phyloP scores from a whole-genome alignment of 2,113 vertebrate genomes.

The Oophaga pumilio region DNA sequence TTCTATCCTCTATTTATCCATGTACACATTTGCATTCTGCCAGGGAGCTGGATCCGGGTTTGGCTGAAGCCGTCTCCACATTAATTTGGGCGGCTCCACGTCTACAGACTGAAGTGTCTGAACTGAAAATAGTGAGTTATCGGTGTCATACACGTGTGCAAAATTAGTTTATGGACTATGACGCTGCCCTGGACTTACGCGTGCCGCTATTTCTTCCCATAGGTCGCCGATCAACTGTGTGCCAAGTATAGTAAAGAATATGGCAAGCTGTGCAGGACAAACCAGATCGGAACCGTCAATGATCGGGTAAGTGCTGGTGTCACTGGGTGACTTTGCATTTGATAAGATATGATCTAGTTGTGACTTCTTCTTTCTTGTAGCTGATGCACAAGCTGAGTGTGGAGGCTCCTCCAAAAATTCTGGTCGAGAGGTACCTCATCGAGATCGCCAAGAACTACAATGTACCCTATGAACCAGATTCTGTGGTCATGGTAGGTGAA shows the following conservation, averaged over 20 bases:
- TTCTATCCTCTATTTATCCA: too few species aligned
- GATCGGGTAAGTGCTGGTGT: conserved; percentile 81
- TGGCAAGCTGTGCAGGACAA: conserved; percentile 94
- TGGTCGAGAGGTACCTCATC: conserved; percentile 96
- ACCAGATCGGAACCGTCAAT: conserved; percentile 98
- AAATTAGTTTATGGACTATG: too few species aligned
- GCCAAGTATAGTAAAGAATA: conserved; percentile 99
- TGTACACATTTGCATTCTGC: neutral
- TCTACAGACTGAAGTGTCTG: conserved; percentile 89
- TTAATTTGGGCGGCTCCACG: conserved; percentile 96
- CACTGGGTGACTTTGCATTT: neutral
- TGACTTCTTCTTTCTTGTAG: conserved; percentile 65
- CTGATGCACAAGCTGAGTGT: conserved; percentile 97
- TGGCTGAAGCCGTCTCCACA: conserved; percentile 95
- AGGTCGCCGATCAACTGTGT: conserved; percentile 97
- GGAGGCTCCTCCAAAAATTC: conserved; percentile 95
- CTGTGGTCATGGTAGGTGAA: conserved; percentile 90
- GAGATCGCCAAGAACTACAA: conserved; percentile 99
- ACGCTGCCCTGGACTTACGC: too few species aligned
- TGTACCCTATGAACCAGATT: conserved; percentile 94
- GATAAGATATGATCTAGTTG: neutral
- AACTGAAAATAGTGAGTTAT: conserved; percentile 90
- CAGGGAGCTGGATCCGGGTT: conserved; percentile 92
- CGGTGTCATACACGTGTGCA: too few species aligned
- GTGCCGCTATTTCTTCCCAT: neutral